phyloP scores from a whole-genome alignment of 2,888 invertebrate genomes.

The Spilarctia lutea region DNA sequence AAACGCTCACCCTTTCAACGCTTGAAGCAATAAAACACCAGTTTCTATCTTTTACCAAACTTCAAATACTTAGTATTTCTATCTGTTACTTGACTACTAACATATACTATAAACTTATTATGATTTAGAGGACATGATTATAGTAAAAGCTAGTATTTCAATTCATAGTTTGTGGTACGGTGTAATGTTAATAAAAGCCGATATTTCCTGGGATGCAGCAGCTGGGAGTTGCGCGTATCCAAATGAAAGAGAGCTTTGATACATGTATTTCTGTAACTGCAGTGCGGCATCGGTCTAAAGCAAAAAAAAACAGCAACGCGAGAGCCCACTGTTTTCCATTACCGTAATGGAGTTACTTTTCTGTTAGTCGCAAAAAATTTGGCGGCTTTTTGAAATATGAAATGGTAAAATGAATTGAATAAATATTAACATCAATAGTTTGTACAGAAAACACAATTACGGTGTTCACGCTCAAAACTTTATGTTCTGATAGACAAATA shows the following conservation, averaged over 20 bases:
- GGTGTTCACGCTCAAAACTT: conserved; percentile 26
- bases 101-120: conserved; percentile 13
- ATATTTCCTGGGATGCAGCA: conserved; percentile 68
- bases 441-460: conserved; percentile 43
- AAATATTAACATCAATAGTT: conserved; percentile 44
- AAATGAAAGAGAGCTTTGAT: conserved; percentile 81
- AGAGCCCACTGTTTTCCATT: conserved; percentile 82
- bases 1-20: conserved; percentile 18
- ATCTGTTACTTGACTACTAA: conserved; percentile 3
- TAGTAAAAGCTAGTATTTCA: conserved; percentile 55
- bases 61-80: conserved; percentile 6
- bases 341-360: conserved; percentile 80
- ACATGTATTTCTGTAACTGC: conserved; percentile 81
- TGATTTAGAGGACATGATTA: conserved; percentile 50
- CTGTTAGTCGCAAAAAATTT: conserved; percentile 70
- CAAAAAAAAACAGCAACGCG: conserved; percentile 70
- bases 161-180: conserved; percentile 68
- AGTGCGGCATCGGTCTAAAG: conserved; percentile 76
- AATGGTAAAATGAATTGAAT: conserved; percentile 34
- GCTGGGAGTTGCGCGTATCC: conserved; percentile 65
- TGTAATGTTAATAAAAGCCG: conserved; percentile 74
- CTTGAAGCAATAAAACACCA: neutral
- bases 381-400: conserved; percentile 40
- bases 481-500: conserved; percentile 45
- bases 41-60: neutral